Percentiles rank a stretch among this genome's conserved stretches.
phyloP scores from a whole-genome alignment of 35 echinoderm and acorn worm genomes.

The Ophioderma brevispina region DNA sequence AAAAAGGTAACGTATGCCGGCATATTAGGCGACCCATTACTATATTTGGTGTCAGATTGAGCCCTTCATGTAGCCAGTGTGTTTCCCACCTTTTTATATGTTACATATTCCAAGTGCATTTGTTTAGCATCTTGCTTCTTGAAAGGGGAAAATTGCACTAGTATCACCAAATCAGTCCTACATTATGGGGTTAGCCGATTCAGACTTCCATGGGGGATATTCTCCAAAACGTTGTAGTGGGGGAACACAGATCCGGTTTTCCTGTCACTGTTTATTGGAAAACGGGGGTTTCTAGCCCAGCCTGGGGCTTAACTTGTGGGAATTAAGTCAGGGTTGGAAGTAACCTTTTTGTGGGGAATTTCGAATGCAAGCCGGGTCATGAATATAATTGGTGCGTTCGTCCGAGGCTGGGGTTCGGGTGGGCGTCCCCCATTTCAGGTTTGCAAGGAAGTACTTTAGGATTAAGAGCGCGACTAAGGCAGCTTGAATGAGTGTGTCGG shows the following conservation, averaged over 20 bases:
- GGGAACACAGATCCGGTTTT: neutral
- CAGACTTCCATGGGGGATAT: neutral
- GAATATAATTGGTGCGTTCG: neutral
- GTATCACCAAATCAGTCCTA: no score
- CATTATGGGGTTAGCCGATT: no score
- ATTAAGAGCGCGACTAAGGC: constrained; percentile 9
- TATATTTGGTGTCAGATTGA: neutral
- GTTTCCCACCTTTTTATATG: neutral
- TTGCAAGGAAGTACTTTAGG: neutral
- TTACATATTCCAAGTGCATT: neutral
- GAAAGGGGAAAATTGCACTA: neutral
- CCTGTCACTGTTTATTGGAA: neutral
- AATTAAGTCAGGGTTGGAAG: neutral
- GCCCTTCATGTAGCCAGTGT: neutral
- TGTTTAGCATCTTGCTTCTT: neutral
- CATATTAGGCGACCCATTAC: neutral
- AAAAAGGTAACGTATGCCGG: neutral
- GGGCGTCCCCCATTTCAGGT: neutral
- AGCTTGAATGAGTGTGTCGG: neutral
- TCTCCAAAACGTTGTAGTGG: neutral
- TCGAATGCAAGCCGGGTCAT: neutral
- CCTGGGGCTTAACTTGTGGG: neutral
- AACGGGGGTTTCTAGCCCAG: no score
- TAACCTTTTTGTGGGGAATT: neutral
- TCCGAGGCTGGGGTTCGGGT: neutral